A percentile compares a stretch with the other conserved stretches of the same genome.
These are phyloP conservation scores for Oreochromis niloticus DNA, from an alignment of 2,113 vertebrate genomes.

Conservation along the genomic window DNA sequence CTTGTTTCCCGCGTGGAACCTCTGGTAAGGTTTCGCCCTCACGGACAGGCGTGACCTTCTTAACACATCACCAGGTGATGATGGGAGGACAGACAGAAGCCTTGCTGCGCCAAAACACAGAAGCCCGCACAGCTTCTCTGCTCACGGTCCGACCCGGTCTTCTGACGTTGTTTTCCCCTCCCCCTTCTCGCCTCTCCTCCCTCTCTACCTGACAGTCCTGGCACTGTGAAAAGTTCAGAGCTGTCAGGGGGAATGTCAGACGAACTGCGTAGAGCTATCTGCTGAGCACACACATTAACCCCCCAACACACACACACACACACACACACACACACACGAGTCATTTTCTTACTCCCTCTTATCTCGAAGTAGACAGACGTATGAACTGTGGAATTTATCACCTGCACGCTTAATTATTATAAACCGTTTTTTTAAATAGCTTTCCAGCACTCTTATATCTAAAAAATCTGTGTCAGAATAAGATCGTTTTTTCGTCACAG, in stretches of 20 bases:
- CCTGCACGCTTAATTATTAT: background rate
- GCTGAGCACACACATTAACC: slow-evolving; percentile 35
- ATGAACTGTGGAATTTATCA: background rate
- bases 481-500: background rate
- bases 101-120: slow-evolving; percentile 43
- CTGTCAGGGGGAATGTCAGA: slow-evolving; percentile 91
- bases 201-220: slow-evolving; percentile 69
- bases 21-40: slow-evolving; percentile 47
- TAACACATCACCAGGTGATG: slow-evolving; percentile 85
- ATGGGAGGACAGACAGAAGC: slow-evolving; percentile 66
- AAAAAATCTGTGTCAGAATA: background rate
- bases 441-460: background rate
- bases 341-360: background rate
- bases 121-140: slow-evolving; percentile 2
- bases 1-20: background rate
- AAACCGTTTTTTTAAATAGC: background rate
- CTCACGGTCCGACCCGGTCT: slow-evolving; percentile 29
- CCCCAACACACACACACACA: background rate
- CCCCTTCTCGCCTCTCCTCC: slow-evolving; percentile 32
- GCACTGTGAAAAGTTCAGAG: slow-evolving; percentile 92
- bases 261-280: slow-evolving; percentile 67
- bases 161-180: slow-evolving; percentile 67
- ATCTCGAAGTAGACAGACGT: background rate
- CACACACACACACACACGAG: background rate
- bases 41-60: slow-evolving; percentile 75